A percentile compares a stretch with the other conserved stretches of the same genome.
Evolutionary conservation across 2,888 invertebrate species (phyloP).

Genomic region (Endotricha flammealis): DNA sequence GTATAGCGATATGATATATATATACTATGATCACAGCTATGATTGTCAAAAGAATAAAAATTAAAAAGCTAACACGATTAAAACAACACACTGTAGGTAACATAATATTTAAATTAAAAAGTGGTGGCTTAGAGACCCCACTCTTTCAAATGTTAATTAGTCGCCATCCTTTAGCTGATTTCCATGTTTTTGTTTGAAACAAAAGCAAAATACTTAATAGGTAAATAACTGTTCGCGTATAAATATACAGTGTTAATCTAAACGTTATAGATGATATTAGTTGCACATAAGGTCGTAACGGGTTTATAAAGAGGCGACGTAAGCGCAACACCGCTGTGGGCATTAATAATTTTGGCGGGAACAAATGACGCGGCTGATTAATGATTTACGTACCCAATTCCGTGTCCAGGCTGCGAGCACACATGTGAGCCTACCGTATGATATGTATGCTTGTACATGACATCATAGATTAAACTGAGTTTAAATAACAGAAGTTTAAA

Average conservation of each 20-base stretch:
- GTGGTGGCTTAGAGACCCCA: not conserved
- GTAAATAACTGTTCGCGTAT: not conserved
- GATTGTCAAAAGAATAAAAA: too few species aligned
- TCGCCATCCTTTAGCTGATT: not conserved
- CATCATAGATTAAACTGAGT: constrained; percentile 5
- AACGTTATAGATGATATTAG: constrained; percentile 17
- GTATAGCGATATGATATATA: too few species aligned
- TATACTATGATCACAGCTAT: too few species aligned
- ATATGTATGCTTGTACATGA: constrained; percentile 5
- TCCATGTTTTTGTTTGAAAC: constrained; percentile 1
- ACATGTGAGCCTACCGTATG: constrained; percentile 2
- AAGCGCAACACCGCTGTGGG: constrained; percentile 44
- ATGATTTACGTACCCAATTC: constrained; percentile 72
- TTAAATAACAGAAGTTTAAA: too few species aligned
- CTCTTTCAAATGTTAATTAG: constrained; percentile 7
- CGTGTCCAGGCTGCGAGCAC: constrained; percentile 41
- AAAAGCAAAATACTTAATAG: not conserved
- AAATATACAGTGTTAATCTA: constrained; percentile 5
- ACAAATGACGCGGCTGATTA: constrained; percentile 75
- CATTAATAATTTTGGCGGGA: constrained; percentile 73
- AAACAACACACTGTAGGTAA: not conserved
- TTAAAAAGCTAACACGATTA: too few species aligned
- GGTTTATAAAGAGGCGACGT: constrained; percentile 60
- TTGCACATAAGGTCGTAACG: constrained; percentile 42
- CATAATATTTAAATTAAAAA: constrained; percentile 2